Evolutionary conservation across 2,113 vertebrate species (phyloP).

Genomic region (Tor tambroides): DNA sequence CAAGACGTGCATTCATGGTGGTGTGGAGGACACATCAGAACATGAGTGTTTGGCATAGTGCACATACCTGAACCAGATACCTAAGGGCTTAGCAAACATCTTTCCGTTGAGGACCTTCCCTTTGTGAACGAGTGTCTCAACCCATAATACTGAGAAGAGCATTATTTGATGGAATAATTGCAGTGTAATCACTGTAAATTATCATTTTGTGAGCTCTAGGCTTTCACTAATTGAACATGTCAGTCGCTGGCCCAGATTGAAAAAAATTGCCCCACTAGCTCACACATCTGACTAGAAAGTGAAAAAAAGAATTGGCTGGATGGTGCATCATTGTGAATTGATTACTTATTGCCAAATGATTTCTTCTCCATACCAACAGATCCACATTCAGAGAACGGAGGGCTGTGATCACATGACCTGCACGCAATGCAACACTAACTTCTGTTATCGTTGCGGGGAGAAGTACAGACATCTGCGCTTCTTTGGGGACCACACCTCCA

Average conservation of each 20-base stretch:
- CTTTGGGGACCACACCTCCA: conserved; percentile 98
- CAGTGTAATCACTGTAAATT: not conserved
- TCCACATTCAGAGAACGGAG: conserved; percentile 98
- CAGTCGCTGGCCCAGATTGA: not conserved
- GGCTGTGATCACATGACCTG: conserved; percentile 99
- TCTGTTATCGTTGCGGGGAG: conserved; percentile 98
- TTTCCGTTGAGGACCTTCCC: not conserved
- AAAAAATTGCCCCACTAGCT: not conserved
- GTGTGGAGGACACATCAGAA: not conserved
- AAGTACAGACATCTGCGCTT: conserved; percentile 94
- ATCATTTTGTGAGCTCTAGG: not conserved
- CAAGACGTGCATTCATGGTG: not conserved
- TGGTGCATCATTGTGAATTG: not conserved
- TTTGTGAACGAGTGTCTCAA: not conserved
- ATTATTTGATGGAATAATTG: conserved; percentile 2
- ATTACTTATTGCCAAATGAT: not conserved
- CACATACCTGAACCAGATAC: conserved; percentile 15
- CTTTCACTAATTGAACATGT: not conserved
- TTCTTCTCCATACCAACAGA: conserved; percentile 72
- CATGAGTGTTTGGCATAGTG: conserved; percentile 14
- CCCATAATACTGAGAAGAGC: not conserved
- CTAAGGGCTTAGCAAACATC: conserved; percentile 12
- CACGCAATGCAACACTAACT: conserved; percentile 97
- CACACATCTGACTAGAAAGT: too few relatives aligned
- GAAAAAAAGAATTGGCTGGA: not conserved